Evolutionary conservation across 2,797 vertebrate genomes (phyloP), one percentile per base, ranked within the genome.

Genomic region (Apogon talboti): DNA sequence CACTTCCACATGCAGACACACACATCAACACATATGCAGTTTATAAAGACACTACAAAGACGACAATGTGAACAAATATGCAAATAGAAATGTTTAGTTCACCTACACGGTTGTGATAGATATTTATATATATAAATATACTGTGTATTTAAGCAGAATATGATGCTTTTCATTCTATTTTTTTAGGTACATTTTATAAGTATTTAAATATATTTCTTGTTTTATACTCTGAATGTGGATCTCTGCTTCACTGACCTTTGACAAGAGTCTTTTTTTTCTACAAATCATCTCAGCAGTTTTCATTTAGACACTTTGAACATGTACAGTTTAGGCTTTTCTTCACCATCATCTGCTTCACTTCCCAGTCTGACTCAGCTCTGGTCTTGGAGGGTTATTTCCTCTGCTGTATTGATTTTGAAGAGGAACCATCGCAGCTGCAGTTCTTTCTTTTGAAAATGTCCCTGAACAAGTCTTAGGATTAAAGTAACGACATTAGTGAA

Each of bases 341-440:
- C 0, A 30, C 40, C 63, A 30, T 58, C 69, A 54, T 84, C 67
- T 73, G 55, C 47, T 75, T 68, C 63, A 37, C 48, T 60, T 79
- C 64, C 28, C 43, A 43, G 68, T 40, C 15, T 48, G 59, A 15
- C 48, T 51, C 43, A 2, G 7, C 41, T 56, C 48, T 35, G 14
- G 55, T 63, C 50, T 58, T 21, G 30, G 47, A 45, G 62, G 60
- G 70, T 61, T 72, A 54, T 58, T 79, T 79, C 73, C 81, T 70
- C 43, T 57, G 43, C 43, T 21, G 46, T 54, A 69, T 76, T 74
- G 80, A 74, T 66, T 83, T 56, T 58, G 55, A 51, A 63, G 46
- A 63, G 49, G 67, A 84, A 72, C 63, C 49, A 54, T 71, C 74
- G 69, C 87, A 87, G 83, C 75, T 83, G 85, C 76, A 71, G 76